Evolutionary conservation across 1,140 invertebrate species (phyloP), one percentile per base, ranked within the genome.

Genomic region (Polypedilum pembai): DNA sequence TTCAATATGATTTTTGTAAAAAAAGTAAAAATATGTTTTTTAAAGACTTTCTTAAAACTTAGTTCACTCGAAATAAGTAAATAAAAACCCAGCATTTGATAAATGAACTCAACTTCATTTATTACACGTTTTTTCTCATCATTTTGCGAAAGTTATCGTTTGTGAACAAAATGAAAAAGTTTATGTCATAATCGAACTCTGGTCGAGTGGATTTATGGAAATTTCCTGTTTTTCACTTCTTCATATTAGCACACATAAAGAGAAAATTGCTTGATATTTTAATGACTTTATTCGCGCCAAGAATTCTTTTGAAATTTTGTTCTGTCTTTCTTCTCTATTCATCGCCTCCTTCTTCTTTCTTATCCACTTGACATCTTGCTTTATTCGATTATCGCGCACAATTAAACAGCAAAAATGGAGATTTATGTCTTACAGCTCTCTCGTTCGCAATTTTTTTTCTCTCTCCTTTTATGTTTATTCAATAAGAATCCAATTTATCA

Each of bases 321-420:
- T 15, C 15, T 56, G 12, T 56, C 45, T 56, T 45, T 56, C 17
- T 66, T 69, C 17, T 21, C 20, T n/a, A 69, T 21, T 20, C 65
- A n/a, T 18, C 17, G 17, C 65, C 63, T 20, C 63, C n/a, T n/a
- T n/a, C n/a, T n/a, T n/a, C 8, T 10, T 45, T 56, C n/a, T 56
- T 56, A 69, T 20, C 65, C 65, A 18, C 65, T 69, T 69, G 65
- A 69, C 65, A 69, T 69, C 20, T 69, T 69, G 65, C 65, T 20
- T 69, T 21, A 69, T 69, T 69, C 65, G 65, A 69, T 69, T 69
- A 69, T 69, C 20, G 65, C 65, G 65, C 65, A 69, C 65, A 69
- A 69, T 69, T 69, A 69, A 69, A 69, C 65, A 69, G 17, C 65
- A 69, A 20, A 69, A 69, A 56, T 56, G 65, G 17, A 69, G 65